Base-by-base conservation (phyloP, 2,888 invertebrate species). In the Diachrysia chrysitis region DNA sequence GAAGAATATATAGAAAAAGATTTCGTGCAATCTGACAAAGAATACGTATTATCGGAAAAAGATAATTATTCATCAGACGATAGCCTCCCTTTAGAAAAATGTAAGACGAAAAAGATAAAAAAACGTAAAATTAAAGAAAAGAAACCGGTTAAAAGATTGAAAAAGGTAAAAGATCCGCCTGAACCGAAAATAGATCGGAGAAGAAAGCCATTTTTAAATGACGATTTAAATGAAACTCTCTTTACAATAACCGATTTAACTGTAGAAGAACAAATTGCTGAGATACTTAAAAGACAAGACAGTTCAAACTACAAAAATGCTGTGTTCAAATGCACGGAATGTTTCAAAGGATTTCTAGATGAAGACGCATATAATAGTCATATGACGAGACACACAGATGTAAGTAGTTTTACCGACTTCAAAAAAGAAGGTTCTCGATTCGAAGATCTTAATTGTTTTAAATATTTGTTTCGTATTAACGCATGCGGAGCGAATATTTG, bases 341-440 rank as follows among this genome's bases (percentile, higher is more conserved):
- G 95, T 62, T 95, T 82, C 14, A 94, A 94, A 73, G 94, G 94
- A 0, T 95, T 94, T 69, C 68, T 93, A 14, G 94, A 94, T 6
- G 89, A 92, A 42, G 93, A 92, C 0, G 92, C 94, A 0, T 95
- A 91, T 35, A 91, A 89, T 16, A 87, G 89, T 0, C 95, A 95
- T 53, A 86, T 93, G 79, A 82, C 85, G 0, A 83, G 93, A 9
- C 95, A 95, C 79, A 92, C 92, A 0, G 75, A 87, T 75, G 93
- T 93, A 55, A 91, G 92, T 91, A 42, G 12, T 37, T n/a, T n/a
- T n/a, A n/a, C n/a, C n/a, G n/a, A n/a, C n/a, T n/a, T n/a, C n/a
- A n/a, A n/a, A n/a, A n/a, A n/a, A n/a, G n/a, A n/a, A n/a, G n/a
- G n/a, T n/a, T n/a, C n/a, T n/a, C n/a, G n/a, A n/a, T n/a, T n/a